phyloP scores from a whole-genome alignment of 2,797 vertebrate species.

The Staurois parvus region DNA sequence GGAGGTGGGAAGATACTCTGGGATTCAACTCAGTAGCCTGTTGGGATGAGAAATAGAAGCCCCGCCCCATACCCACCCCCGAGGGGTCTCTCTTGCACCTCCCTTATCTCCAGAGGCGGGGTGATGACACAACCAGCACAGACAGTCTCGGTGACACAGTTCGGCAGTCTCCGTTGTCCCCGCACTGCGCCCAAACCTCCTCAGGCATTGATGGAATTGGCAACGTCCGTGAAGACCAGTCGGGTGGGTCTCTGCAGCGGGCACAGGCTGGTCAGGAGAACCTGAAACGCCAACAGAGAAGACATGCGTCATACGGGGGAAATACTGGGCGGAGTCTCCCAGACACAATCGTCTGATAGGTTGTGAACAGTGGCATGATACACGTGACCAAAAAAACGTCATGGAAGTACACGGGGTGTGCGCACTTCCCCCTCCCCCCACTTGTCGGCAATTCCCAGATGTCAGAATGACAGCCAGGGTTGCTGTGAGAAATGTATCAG shows the following conservation, averaged over 20 bases:
- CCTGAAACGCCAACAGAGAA: constrained; percentile 73
- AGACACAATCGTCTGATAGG: no score
- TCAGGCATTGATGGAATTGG: constrained; percentile 93
- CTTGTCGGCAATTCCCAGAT: no score
- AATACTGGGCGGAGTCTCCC: no score
- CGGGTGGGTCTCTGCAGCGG: constrained; percentile 92
- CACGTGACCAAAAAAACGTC: no score
- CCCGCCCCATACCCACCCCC: no score
- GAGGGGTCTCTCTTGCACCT: not conserved
- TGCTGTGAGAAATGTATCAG: no score
- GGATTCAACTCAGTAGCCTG: not conserved
- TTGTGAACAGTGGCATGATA: no score
- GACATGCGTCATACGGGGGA: not conserved
- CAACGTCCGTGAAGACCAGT: constrained; percentile 95
- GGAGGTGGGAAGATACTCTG: not conserved
- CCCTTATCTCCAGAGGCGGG: not conserved
- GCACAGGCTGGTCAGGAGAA: constrained; percentile 86
- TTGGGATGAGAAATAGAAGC: not conserved
- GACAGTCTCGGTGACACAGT: constrained; percentile 16
- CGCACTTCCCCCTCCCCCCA: no score
- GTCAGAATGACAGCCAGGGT: no score
- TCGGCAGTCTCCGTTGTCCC: not conserved
- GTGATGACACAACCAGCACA: constrained; percentile 13
- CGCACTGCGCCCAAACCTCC: not conserved
- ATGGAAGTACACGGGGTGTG: no score